A percentile compares a stretch with the other conserved stretches of the same genome.
Conservation (phyloP, 92 coral and sea anemone species). For the Ricordea florida region DNA sequence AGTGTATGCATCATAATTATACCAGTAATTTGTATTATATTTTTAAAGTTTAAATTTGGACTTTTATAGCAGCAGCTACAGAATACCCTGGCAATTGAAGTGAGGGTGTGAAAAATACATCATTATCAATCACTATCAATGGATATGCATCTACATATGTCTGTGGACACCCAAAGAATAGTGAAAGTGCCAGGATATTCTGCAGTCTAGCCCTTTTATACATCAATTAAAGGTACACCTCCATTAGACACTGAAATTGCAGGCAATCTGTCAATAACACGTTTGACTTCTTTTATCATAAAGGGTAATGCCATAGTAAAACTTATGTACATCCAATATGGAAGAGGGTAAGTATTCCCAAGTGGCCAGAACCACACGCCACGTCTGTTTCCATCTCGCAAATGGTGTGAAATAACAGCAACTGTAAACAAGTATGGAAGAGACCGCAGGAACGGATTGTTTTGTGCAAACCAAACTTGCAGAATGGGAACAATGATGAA, state of each 20-base stretch:
- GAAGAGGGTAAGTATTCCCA: slow-evolving; percentile 86
- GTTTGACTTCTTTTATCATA: slow-evolving; percentile 27
- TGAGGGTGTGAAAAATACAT: too few species aligned
- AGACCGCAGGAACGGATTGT: slow-evolving; percentile 34
- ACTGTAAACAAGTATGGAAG: slow-evolving; percentile 80
- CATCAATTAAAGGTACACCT: not conserved
- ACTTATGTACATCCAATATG: slow-evolving; percentile 73
- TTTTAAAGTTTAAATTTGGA: too few species aligned
- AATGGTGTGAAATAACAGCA: slow-evolving; percentile 85
- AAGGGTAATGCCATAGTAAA: slow-evolving; percentile 53
- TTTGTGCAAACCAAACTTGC: slow-evolving; percentile 73
- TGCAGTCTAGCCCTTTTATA: too few species aligned
- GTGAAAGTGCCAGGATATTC: too few species aligned
- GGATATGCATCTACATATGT: too few species aligned
- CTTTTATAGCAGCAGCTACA: too few species aligned
- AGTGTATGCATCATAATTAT: too few species aligned
- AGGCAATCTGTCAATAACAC: slow-evolving; percentile 13
- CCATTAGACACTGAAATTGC: not conserved
- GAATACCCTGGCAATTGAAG: too few species aligned
- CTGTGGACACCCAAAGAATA: too few species aligned
- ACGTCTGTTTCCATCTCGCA: slow-evolving; percentile 87
- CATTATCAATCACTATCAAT: too few species aligned
- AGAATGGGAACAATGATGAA: slow-evolving; percentile 69
- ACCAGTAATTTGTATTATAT: too few species aligned
- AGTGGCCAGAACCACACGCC: slow-evolving; percentile 98